Conservation (phyloP, 2,797 vertebrate species). For the Gymnothorax reevesii region DNA sequence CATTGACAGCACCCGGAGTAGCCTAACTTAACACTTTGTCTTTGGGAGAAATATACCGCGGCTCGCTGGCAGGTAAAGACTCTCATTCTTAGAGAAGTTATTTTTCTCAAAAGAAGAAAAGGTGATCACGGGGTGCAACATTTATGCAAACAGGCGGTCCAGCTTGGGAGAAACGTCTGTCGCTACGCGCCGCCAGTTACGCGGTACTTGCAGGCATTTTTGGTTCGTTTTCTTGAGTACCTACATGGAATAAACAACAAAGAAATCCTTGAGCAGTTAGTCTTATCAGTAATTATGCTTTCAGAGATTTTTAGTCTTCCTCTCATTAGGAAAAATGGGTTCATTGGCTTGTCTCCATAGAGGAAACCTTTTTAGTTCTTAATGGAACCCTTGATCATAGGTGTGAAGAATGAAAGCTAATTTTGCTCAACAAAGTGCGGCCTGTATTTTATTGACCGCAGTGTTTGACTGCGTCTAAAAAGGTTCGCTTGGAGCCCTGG, state of each 20-base stretch:
- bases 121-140: constrained; percentile 51
- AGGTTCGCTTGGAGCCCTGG: too few relatives aligned
- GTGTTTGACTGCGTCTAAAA: too few relatives aligned
- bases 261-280: not conserved
- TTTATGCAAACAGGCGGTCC: constrained; percentile 60
- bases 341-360: too few relatives aligned
- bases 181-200: constrained; percentile 46
- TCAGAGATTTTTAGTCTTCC: not conserved
- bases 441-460: too few relatives aligned
- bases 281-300: too few relatives aligned
- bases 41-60: constrained; percentile 51
- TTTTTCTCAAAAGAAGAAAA: constrained; percentile 52
- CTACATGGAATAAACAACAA: not conserved
- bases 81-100: not conserved
- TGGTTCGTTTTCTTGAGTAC: not conserved
- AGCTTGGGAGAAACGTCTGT: constrained; percentile 46
- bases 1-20: constrained; percentile 62
- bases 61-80: constrained; percentile 52
- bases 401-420: too few relatives aligned
- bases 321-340: not conserved
- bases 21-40: constrained; percentile 68
- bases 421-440: too few relatives aligned
- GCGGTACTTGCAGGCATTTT: not conserved
- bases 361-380: too few relatives aligned
- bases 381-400: too few relatives aligned